These are phyloP conservation scores for Cataglyphis albicans DNA, from an alignment of 2,888 invertebrate species.

Conservation along the genomic window DNA sequence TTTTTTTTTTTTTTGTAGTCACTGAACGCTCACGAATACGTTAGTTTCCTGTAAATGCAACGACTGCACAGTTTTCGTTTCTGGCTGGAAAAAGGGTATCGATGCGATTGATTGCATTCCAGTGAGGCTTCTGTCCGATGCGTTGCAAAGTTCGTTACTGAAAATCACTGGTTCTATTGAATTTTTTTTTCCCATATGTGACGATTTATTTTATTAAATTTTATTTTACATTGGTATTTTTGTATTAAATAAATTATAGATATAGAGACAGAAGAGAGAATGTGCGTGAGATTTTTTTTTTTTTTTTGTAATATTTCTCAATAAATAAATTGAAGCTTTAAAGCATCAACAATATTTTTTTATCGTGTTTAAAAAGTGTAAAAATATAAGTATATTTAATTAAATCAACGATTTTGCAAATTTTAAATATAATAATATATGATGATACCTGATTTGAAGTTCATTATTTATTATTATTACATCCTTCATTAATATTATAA, in stretches of 20 bases:
- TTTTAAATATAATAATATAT: neutral
- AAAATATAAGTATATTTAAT: slow-evolving; percentile 1
- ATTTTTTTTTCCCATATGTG: slow-evolving; percentile 43
- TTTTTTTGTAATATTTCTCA: neutral
- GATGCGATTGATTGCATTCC: slow-evolving; percentile 55
- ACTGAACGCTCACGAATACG: slow-evolving; percentile 11
- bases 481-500: neutral
- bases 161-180: slow-evolving; percentile 67
- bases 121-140: slow-evolving; percentile 29
- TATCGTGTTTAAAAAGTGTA: neutral
- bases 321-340: neutral
- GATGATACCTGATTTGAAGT: slow-evolving; percentile 1
- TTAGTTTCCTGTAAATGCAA: slow-evolving; percentile 40
- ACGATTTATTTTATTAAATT: slow-evolving; percentile 63
- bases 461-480: neutral
- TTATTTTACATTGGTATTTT: slow-evolving; percentile 48
- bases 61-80: slow-evolving; percentile 41
- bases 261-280: neutral
- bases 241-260: neutral
- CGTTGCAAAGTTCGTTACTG: slow-evolving; percentile 70
- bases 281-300: neutral
- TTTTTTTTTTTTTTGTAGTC: neutral
- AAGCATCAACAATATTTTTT: neutral
- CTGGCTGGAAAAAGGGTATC: slow-evolving; percentile 35
- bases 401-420: neutral